Evolutionary conservation across 2,113 vertebrate species (phyloP).

Genomic region (Rhinolophus sinicus): DNA sequence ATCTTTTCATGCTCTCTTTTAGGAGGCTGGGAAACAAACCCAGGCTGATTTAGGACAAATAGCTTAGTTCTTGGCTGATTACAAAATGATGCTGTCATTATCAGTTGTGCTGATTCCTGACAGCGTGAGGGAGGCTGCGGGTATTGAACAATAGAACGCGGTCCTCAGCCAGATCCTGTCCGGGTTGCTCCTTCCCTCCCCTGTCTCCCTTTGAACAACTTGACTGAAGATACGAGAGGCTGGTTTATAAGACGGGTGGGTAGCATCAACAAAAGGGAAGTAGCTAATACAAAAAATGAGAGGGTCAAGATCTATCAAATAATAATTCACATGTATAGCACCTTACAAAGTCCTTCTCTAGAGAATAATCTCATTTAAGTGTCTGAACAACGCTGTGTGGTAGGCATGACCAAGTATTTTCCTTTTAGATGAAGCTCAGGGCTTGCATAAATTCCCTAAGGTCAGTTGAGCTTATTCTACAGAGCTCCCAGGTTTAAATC

Average conservation of each 20-base stretch:
- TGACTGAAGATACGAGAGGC: background rate
- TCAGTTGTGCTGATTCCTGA: background rate
- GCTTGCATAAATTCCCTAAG: background rate
- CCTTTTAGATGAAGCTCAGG: conserved; percentile 4
- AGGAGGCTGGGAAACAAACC: background rate
- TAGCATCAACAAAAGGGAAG: background rate
- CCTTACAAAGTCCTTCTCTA: background rate
- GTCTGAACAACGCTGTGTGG: background rate
- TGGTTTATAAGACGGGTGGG: background rate
- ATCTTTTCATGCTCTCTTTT: conserved; percentile 27
- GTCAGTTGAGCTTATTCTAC: background rate
- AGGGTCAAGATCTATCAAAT: background rate
- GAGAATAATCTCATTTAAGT: background rate
- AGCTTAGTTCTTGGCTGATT: conserved; percentile 13
- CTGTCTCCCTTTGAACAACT: background rate
- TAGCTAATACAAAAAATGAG: background rate
- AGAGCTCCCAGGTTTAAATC: background rate
- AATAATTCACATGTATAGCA: background rate
- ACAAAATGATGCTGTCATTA: conserved; percentile 33
- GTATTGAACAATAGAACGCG: conserved; percentile 28
- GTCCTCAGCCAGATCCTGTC: background rate
- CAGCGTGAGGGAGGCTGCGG: background rate
- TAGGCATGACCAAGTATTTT: background rate
- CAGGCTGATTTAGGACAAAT: background rate
- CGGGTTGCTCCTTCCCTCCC: fast-evolving